Evolutionary conservation across 2,113 vertebrate species (phyloP).

Genomic region (Tetrax tetrax): DNA sequence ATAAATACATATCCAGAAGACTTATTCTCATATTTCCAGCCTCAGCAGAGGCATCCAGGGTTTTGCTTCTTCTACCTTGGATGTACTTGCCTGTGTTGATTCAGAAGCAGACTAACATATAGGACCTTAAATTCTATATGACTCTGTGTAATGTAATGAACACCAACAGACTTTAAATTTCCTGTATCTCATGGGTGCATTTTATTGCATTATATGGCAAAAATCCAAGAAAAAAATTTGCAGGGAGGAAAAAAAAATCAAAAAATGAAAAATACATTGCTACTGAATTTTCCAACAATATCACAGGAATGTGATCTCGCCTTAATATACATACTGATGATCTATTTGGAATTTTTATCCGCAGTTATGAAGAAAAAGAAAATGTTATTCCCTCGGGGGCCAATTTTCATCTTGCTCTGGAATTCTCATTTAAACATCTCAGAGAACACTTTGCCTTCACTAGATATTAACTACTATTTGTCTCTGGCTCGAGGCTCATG

Average conservation of each 20-base stretch:
- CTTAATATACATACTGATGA: slow-evolving; percentile 52
- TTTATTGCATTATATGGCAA: slow-evolving; percentile 50
- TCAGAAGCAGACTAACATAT: slow-evolving; percentile 55
- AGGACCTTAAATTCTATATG: slow-evolving; percentile 54
- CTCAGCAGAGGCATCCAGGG: slow-evolving; percentile 57
- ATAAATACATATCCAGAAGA: slow-evolving; percentile 66
- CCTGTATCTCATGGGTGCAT: slow-evolving; percentile 56
- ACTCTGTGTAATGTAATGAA: slow-evolving; percentile 57
- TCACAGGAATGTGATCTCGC: slow-evolving; percentile 63
- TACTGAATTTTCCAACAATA: slow-evolving; percentile 70
- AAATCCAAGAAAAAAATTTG: slow-evolving; percentile 52
- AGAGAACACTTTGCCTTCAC: slow-evolving; percentile 43
- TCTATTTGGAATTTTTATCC: slow-evolving; percentile 71
- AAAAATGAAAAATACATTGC: slow-evolving; percentile 54
- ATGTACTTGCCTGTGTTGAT: slow-evolving; percentile 47
- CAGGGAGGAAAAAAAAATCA: background rate
- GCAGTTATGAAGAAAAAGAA: slow-evolving; percentile 38
- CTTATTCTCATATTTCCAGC: slow-evolving; percentile 71
- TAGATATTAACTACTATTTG: slow-evolving; percentile 43
- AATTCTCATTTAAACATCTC: slow-evolving; percentile 69
- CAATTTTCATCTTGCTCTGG: slow-evolving; percentile 66
- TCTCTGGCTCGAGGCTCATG: slow-evolving; percentile 29
- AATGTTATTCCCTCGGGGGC: slow-evolving; percentile 59
- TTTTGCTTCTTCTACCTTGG: slow-evolving; percentile 57
- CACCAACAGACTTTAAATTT: slow-evolving; percentile 69